Evolutionary conservation across 1,140 invertebrate species (phyloP), one percentile per base, ranked within the genome.

Genomic region (Drosophila repletoides): DNA sequence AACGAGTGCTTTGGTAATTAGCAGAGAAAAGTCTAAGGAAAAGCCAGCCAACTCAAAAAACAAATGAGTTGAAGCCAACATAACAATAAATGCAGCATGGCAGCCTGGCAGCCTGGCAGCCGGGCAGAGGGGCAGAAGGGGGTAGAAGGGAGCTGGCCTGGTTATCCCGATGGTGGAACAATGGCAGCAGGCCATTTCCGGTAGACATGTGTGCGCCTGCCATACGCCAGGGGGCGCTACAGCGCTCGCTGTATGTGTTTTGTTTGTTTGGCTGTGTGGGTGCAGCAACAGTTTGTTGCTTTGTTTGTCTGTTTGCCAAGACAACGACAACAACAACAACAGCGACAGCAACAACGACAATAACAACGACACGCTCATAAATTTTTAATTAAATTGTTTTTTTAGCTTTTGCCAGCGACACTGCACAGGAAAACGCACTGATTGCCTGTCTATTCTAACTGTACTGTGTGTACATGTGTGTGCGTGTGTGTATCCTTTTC

Each of bases 371-470:
- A 77, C 73, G 73, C 65, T 83, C 81, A 83, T 83, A 83, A 84
- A 84, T 83, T 84, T 71, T 67, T 84, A 79, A 83, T 84, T 84
- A 71, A 83, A 79, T 83, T 77, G 79, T 73, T 60, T 72, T n/a
- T 71, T 75, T 74, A 58, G 56, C 63, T 58, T 55, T 34, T 61
- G 36, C 29, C 53, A 45, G 22, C 24, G 53, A 52, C 46, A 53
- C 38, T 61, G 17, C 31, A 59, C 48, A 70, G 59, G 51, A 76
- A 76, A 66, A 74, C 70, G 61, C 74, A 83, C 72, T 67, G 79
- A 83, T 84, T 83, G 79, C 49, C 59, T 21, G 36, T 29, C 38
- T 63, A 29, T 51, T n/a, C 29, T 70, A 6, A 7, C 15, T 36
- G 6, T 38, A 38, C 43, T 29, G 41, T 24, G 48, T 46, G 9